Percentiles rank a stretch among this genome's conserved stretches.
Conservation (phyloP, 2,888 invertebrate species). For the Latrodectus elegans region DNA sequence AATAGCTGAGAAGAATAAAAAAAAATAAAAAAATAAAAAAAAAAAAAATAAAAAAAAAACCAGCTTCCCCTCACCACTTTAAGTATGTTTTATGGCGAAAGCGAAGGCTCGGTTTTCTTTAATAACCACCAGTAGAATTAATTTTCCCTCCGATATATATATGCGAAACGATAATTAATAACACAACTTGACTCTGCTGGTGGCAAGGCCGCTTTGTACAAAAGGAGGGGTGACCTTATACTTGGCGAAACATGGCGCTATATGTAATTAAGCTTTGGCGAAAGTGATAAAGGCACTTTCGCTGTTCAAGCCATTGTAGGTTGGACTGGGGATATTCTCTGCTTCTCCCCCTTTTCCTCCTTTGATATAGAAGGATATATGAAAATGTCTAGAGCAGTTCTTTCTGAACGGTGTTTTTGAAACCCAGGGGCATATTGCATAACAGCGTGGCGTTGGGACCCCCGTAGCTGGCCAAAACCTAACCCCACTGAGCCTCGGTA, state of each 20-base stretch:
- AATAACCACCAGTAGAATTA: slow-evolving; percentile 57
- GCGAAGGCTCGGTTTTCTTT: slow-evolving; percentile 38
- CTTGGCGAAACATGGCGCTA: slow-evolving; percentile 22
- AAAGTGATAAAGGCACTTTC: slow-evolving; percentile 58
- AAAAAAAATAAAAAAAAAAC: no score
- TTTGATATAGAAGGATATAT: slow-evolving; percentile 25
- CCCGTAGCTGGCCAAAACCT: slow-evolving; percentile 7
- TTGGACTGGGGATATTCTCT: neutral
- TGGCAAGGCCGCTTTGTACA: slow-evolving; percentile 29
- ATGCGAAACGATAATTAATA: slow-evolving; percentile 58
- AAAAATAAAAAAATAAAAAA: no score
- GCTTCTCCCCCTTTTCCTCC: neutral
- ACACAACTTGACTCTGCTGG: slow-evolving; percentile 34
- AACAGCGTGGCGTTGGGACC: slow-evolving; percentile 19
- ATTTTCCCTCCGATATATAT: slow-evolving; percentile 51
- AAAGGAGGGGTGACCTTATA: slow-evolving; percentile 47
- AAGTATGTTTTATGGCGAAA: slow-evolving; percentile 56
- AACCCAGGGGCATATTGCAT: slow-evolving; percentile 57
- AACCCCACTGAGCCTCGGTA: slow-evolving; percentile 34
- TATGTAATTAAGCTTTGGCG: slow-evolving; percentile 50
- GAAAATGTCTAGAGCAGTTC: slow-evolving; percentile 39
- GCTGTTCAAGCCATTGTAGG: slow-evolving; percentile 39
- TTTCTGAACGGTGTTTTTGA: slow-evolving; percentile 21
- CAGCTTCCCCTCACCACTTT: slow-evolving; percentile 12
- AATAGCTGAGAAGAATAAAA: neutral